phyloP scores from a whole-genome alignment of 2,797 vertebrate genomes.

The Gila robusta region DNA sequence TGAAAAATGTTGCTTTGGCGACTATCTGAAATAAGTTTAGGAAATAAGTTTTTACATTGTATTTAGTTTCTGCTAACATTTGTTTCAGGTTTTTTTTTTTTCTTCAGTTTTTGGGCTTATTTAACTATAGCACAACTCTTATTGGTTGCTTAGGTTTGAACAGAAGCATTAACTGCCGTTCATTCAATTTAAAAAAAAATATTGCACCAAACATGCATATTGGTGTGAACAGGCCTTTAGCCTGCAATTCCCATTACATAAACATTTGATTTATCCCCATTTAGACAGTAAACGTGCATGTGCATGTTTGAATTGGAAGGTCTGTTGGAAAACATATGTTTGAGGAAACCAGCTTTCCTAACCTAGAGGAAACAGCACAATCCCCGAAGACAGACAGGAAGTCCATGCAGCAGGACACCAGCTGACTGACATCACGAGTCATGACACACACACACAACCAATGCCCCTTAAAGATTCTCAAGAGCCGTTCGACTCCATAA shows the following conservation, averaged over 20 bases:
- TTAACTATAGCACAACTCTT: not conserved
- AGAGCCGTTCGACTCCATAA: constrained; percentile 17
- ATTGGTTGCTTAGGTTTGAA: not conserved
- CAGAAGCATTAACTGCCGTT: too few relatives aligned
- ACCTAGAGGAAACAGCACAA: constrained; percentile 50
- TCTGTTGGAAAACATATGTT: constrained; percentile 27
- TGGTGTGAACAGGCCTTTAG: not conserved
- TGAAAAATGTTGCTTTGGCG: too few relatives aligned
- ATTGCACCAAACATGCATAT: not conserved
- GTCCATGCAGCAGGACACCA: constrained; percentile 66
- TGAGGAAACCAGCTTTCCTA: constrained; percentile 52
- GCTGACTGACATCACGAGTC: constrained; percentile 52
- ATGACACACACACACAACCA: constrained; percentile 38
- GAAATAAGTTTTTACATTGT: too few relatives aligned
- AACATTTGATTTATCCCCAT: not conserved
- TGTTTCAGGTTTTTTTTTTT: not conserved
- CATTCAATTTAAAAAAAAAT: not conserved
- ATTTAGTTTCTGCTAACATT: not conserved
- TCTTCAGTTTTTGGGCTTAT: not conserved
- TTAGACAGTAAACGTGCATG: constrained; percentile 18
- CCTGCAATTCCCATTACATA: not conserved
- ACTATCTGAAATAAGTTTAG: too few relatives aligned
- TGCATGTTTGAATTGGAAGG: constrained; percentile 6
- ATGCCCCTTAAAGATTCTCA: constrained; percentile 38
- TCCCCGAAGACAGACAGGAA: constrained; percentile 59